Base-by-base conservation (phyloP, 2,888 invertebrate genomes). In the Hyppa rectilinea region DNA sequence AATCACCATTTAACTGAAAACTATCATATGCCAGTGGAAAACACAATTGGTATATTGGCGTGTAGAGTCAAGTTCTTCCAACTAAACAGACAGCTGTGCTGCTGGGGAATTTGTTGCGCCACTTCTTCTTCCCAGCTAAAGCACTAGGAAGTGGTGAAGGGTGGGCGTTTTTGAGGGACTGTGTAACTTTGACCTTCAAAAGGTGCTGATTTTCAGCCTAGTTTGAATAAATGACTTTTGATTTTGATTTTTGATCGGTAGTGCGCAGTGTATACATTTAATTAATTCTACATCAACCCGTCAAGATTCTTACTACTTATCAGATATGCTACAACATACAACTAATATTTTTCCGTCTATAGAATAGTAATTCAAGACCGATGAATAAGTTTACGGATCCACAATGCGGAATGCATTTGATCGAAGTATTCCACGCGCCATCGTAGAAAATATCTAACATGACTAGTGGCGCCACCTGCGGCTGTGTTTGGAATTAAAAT, bases 401-500 rank as follows among this genome's bases (percentile, higher is more conserved):
- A 43, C 40, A 53, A 43, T 34, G 26, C 20, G 23, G 5, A 31
- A 10, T 71, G 29, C 17, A 40, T 40, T 34, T 31, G 26, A 47
- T 60, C n/a, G 47, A 69, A n/a, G 31, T 40, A 59, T 58, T 59
- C 47, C 47, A 72, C 38, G 60, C n/a, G 38, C 47, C 45, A 23
- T 47, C 38, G 23, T 17, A 29, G 71, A n/a, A 40, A 17, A 71
- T 43, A 36, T 68, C 43, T 55, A 20, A 14, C 9, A 0, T 14
- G 43, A n/a, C 29, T 12, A 9, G 26, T 17, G 69, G 69, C 73
- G 69, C 61, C 61, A 60, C 47, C 38, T 34, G 36, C 9, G 38
- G 5, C 17, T 61, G 61, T 69, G 69, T 26, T 26, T 38, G 9
- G 69, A 72, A 60, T 73, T 36, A 60, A 40, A 43, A 36, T 29